These are phyloP conservation scores for Cyclina sinensis DNA, from an alignment of 1,140 invertebrate species.

Conservation along the genomic window DNA sequence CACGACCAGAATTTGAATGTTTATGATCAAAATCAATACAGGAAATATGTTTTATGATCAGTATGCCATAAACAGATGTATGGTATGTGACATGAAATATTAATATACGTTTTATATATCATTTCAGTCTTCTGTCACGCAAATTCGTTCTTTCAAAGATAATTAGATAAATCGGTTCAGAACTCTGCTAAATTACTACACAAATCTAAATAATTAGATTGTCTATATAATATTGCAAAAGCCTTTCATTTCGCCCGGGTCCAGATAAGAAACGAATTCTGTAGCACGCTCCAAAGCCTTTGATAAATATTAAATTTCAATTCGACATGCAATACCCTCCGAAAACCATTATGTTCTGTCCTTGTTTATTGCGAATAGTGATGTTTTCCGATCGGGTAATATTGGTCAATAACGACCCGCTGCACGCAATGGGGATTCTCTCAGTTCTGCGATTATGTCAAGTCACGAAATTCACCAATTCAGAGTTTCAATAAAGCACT, in stretches of 20 bases:
- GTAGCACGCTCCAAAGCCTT: constrained; percentile 41
- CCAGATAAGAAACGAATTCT: constrained; percentile 44
- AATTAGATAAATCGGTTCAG: constrained; percentile 55
- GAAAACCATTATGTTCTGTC: constrained; percentile 58
- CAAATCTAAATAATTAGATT: constrained; percentile 50
- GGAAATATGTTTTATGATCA: constrained; percentile 17
- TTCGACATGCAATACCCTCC: constrained; percentile 61
- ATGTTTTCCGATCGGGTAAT: constrained; percentile 56
- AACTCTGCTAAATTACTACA: constrained; percentile 37
- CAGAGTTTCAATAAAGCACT: constrained; percentile 64
- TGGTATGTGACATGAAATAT: constrained; percentile 17
- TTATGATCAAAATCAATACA: background rate
- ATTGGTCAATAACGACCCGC: constrained; percentile 61
- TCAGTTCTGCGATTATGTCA: constrained; percentile 30
- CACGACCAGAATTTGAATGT: background rate
- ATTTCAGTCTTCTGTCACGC: constrained; percentile 5
- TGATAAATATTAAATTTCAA: constrained; percentile 70
- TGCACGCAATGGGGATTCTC: constrained; percentile 51
- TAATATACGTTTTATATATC: constrained; percentile 49
- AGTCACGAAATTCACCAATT: constrained; percentile 55
- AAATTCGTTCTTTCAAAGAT: background rate
- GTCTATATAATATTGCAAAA: constrained; percentile 45
- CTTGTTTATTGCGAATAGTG: constrained; percentile 60
- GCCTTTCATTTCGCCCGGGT: constrained; percentile 30
- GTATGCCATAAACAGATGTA: background rate